Evolutionary conservation across 2,797 vertebrate genomes (phyloP).

Genomic region (Australoheros facetus): DNA sequence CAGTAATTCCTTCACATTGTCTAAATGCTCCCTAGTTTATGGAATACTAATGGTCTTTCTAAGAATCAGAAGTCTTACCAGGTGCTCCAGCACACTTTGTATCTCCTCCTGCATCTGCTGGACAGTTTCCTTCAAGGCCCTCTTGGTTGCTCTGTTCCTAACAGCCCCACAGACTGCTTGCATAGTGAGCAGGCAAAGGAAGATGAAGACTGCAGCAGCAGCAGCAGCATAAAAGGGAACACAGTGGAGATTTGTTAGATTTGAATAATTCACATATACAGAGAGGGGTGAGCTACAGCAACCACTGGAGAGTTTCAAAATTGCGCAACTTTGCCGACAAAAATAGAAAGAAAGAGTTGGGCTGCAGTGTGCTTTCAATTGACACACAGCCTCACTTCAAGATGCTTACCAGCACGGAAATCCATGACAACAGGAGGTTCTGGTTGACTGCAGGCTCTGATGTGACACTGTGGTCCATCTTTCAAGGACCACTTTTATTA

Average conservation of each 20-base stretch:
- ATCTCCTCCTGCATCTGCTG: accelerated
- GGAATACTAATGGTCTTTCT: neutral
- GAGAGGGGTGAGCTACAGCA: neutral
- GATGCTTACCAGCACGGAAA: constrained; percentile 30
- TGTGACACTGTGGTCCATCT: constrained; percentile 13
- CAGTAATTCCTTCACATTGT: neutral
- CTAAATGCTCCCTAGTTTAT: neutral
- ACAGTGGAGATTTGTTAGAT: neutral
- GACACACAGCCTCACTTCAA: neutral
- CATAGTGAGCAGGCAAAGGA: constrained; percentile 28
- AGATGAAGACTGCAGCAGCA: constrained; percentile 4
- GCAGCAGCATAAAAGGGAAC: neutral
- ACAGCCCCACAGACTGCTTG: neutral
- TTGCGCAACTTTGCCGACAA: neutral
- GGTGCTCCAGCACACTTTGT: accelerated
- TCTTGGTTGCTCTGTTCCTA: accelerated
- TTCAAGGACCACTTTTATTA: constrained; percentile 46
- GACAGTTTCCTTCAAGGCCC: accelerated
- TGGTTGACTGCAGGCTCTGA: neutral
- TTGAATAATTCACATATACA: neutral
- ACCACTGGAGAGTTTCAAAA: neutral
- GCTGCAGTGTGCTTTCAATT: too few relatives aligned
- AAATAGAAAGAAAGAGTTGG: too few relatives aligned
- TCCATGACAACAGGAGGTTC: constrained; percentile 32
- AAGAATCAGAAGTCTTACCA: constrained; percentile 20